Conservation (phyloP, 2,113 vertebrate genomes). For the Nycticebus coucang region DNA sequence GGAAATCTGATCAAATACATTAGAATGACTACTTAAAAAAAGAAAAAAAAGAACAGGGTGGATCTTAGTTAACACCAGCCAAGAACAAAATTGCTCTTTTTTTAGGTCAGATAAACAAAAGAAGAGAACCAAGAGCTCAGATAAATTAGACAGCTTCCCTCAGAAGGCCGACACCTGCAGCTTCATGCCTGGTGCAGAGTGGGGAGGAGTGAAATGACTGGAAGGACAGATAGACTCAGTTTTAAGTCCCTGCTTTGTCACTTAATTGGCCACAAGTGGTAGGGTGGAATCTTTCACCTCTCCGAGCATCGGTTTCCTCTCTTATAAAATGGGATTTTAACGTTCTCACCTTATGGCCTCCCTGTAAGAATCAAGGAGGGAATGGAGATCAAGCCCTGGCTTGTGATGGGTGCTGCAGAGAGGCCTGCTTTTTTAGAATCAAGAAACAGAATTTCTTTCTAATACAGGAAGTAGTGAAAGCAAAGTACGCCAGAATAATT, state of each 20-base stretch:
- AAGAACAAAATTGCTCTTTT: background rate
- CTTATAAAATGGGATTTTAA: background rate
- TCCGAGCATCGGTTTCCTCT: background rate
- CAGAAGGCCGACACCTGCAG: background rate
- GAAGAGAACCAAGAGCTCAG: background rate
- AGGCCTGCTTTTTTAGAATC: background rate
- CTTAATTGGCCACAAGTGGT: background rate
- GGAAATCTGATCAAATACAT: conserved; percentile 7
- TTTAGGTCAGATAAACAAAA: background rate
- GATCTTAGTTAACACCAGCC: background rate
- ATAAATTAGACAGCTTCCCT: background rate
- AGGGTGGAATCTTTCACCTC: background rate
- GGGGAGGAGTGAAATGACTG: background rate
- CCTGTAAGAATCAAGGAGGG: background rate
- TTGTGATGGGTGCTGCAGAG: background rate
- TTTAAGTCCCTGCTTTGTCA: background rate
- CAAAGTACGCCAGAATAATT: background rate
- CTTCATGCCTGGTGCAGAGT: background rate
- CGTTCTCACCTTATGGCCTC: background rate
- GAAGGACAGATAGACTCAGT: background rate
- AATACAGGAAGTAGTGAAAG: background rate
- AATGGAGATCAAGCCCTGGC: background rate
- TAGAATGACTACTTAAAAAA: background rate
- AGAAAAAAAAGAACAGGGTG: background rate
- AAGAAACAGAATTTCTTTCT: background rate